Evolutionary conservation across 64 coral and sea anemone species (phyloP), one percentile per base, ranked within the genome.

Genomic region (Acropora yongei): DNA sequence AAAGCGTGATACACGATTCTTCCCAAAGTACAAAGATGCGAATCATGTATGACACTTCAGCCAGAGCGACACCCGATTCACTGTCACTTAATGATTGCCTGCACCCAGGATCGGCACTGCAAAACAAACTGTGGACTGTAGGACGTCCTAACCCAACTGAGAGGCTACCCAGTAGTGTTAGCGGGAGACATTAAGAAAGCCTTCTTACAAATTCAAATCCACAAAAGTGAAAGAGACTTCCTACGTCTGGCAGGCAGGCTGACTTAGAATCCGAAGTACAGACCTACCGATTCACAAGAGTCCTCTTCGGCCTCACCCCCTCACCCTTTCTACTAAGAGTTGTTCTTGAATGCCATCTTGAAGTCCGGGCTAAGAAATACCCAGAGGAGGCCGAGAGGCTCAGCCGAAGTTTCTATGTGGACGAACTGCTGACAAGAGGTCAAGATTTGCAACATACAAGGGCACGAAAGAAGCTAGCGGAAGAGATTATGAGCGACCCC

Each of bases 121-220:
- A 94, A 43, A 80, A 80, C 58, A 74, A 46, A 20, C 7, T 89
- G 14, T 73, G 47, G 30, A 30, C 30, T 30, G 30, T 30, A 30
- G 42, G 86, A 94, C 65, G 60, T 94, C 0, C 40, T 84, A 0
- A 45, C 84, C 6, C 57, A 80, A 1, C 57, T 75, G 50, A 68
- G 85, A n/a, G 68, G 68, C 60, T 68, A 88, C 47, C 84, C 84
- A 75, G 65, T 76, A 50, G 48, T 75, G 3, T 80, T 93, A 48
- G 85, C 83, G 6, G 91, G 83, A 45, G 91, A 93, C 20, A 72
- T 93, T 19, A 79, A 88, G 39, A 75, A 93, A 88, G 90, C 91
- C 5, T 88, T 93, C 43, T 49, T 93, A 1, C 85, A 55, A 55
- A 55, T 55, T 55, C 1, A 9, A 55, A 55, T 82, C 16, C 57